Conservation (phyloP, 2,797 vertebrate species). For the Notoglanidium macrostoma region DNA sequence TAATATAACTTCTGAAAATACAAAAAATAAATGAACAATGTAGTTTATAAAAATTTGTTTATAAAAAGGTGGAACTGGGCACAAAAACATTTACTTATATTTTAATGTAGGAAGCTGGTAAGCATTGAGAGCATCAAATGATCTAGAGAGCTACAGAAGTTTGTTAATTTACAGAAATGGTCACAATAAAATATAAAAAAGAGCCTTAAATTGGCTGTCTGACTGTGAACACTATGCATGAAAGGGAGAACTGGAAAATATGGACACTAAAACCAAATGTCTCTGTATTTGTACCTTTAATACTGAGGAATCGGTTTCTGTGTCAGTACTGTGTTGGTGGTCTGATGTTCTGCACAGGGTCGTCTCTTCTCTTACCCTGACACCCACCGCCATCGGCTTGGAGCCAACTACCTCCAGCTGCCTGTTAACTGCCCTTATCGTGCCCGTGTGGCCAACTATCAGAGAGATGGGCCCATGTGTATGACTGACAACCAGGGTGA, state of each 20-base stretch:
- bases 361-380: constrained; percentile 94
- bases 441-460: constrained; percentile 88
- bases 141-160: too few species aligned
- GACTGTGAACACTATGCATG: not conserved
- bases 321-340: not conserved
- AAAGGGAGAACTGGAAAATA: not conserved
- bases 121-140: too few species aligned
- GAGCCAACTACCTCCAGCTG: constrained; percentile 92
- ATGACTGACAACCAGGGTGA: constrained; percentile 88
- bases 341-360: constrained; percentile 70
- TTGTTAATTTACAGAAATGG: too few species aligned
- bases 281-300: not conserved
- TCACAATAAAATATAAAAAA: too few species aligned
- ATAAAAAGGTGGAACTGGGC: too few species aligned
- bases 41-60: too few species aligned
- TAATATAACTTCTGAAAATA: too few species aligned
- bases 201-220: too few species aligned
- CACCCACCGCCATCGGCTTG: constrained; percentile 92
- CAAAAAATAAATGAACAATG: too few species aligned
- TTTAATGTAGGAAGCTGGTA: too few species aligned
- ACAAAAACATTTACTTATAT: too few species aligned
- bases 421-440: constrained; percentile 94
- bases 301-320: too few species aligned
- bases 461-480: constrained; percentile 94
- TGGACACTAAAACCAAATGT: not conserved